Conservation (phyloP, 2,888 invertebrate genomes). For the Aporophyla nigra region DNA sequence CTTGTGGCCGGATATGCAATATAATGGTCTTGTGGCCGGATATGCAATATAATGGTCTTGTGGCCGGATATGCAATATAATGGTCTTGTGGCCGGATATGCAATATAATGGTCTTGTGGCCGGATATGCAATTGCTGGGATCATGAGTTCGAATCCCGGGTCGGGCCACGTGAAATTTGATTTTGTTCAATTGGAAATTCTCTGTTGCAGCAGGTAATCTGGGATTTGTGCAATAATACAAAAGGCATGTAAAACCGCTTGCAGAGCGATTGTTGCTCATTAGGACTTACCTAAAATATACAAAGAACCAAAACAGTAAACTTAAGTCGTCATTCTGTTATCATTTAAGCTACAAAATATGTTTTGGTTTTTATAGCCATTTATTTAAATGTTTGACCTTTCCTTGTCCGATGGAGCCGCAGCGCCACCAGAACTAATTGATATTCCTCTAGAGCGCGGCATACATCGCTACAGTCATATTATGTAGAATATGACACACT, state of each 20-base stretch:
- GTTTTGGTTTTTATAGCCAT: not conserved
- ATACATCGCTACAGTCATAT: slow-evolving; percentile 5
- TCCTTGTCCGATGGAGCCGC: slow-evolving; percentile 11
- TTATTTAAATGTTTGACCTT: slow-evolving; percentile 3
- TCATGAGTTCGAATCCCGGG: not conserved
- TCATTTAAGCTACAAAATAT: slow-evolving; percentile 3
- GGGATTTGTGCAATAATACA: not conserved
- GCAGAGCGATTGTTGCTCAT: not conserved
- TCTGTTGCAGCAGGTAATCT: not conserved
- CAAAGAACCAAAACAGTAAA: not conserved
- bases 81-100: not conserved
- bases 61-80: not conserved
- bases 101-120: not conserved
- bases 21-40: too few species aligned
- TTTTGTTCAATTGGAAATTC: not conserved
- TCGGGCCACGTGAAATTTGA: not conserved
- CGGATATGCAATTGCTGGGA: not conserved
- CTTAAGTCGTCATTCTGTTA: not conserved
- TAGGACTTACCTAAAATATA: not conserved
- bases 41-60: not conserved
- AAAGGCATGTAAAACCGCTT: not conserved
- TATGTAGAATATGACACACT: slow-evolving; percentile 1
- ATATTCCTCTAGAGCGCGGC: slow-evolving; percentile 20
- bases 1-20: not conserved
- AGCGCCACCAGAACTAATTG: slow-evolving; percentile 24